Conservation (phyloP, 2,888 invertebrate species). For the Dromius quadrimaculatus region DNA sequence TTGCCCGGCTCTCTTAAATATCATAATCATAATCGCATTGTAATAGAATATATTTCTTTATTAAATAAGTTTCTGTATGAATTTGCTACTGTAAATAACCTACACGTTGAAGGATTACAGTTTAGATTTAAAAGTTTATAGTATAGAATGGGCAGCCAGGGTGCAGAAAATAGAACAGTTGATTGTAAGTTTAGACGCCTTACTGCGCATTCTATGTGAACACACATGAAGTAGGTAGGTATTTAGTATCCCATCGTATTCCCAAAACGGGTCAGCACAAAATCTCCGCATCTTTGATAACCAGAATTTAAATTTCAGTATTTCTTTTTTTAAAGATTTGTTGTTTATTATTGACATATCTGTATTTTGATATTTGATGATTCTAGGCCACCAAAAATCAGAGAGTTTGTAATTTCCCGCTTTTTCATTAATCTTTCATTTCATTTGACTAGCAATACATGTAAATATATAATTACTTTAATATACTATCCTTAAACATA, state of each 20-base stretch:
- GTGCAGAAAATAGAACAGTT: slow-evolving; percentile 23
- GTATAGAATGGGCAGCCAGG: slow-evolving; percentile 46
- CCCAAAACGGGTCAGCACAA: background rate
- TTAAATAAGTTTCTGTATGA: slow-evolving; percentile 4
- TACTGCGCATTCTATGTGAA: slow-evolving; percentile 46
- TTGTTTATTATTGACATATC: too few relatives aligned
- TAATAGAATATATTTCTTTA: slow-evolving; percentile 33
- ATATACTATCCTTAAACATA: slow-evolving; percentile 47
- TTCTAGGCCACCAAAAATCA: too few relatives aligned
- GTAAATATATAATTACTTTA: slow-evolving; percentile 50
- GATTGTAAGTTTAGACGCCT: slow-evolving; percentile 31
- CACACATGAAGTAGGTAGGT: slow-evolving; percentile 48
- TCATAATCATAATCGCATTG: slow-evolving; percentile 9
- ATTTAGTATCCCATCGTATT: background rate
- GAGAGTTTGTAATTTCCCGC: too few relatives aligned
- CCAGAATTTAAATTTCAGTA: background rate
- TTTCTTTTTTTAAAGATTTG: too few relatives aligned
- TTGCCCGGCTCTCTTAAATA: slow-evolving; percentile 27
- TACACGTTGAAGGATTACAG: slow-evolving; percentile 34
- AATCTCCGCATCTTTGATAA: background rate
- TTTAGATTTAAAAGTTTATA: slow-evolving; percentile 9
- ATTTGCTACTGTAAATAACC: slow-evolving; percentile 22
- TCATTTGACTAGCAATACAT: slow-evolving; percentile 49
- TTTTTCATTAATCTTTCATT: slow-evolving; percentile 7
- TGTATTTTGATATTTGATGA: too few relatives aligned